Evolutionary conservation across 2,113 vertebrate species (phyloP).

Genomic region (Raja brachyura): DNA sequence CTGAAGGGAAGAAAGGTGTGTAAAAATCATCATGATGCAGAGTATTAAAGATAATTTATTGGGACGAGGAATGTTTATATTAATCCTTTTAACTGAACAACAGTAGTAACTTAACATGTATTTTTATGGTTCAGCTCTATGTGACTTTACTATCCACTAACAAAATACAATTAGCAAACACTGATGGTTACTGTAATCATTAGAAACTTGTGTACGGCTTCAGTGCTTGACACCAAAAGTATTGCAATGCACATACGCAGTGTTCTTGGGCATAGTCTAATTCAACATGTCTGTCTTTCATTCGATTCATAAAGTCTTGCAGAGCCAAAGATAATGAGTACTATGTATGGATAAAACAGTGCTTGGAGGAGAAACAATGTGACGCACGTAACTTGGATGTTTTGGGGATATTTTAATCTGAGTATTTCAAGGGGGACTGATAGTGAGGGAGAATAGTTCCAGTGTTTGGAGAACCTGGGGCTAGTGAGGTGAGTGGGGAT

Average conservation of each 20-base stretch:
- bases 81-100: constrained; percentile 8
- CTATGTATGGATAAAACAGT: background rate
- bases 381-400: too few species aligned
- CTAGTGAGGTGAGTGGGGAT: too few species aligned
- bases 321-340: background rate
- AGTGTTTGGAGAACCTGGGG: too few species aligned
- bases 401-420: too few species aligned
- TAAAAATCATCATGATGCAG: too few species aligned
- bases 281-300: background rate
- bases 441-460: too few species aligned
- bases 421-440: too few species aligned
- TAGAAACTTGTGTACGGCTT: background rate
- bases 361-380: too few species aligned
- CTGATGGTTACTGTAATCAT: background rate
- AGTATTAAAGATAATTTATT: background rate
- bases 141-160: background rate
- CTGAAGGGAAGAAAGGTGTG: background rate
- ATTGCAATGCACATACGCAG: background rate
- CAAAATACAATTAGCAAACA: background rate
- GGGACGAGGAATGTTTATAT: background rate
- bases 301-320: background rate
- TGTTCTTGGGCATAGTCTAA: background rate
- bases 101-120: background rate
- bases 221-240: background rate
- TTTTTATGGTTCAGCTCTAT: background rate